phyloP scores from a whole-genome alignment of 1,140 invertebrate genomes.

The Bombus waltoni region DNA sequence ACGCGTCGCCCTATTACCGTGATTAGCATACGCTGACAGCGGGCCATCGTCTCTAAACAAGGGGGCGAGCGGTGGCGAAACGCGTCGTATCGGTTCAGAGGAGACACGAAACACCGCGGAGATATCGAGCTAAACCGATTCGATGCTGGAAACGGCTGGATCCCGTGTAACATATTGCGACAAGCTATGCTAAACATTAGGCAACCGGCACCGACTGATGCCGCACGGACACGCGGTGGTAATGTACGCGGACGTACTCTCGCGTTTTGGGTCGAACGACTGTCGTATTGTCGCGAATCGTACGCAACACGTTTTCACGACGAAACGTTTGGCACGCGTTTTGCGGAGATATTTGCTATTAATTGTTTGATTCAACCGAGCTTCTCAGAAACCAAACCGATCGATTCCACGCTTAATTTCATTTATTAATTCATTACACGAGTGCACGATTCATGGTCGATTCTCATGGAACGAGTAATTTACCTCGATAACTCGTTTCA shows the following conservation, averaged over 20 bases:
- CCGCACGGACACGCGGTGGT: constrained; percentile 53
- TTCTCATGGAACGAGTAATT: no score
- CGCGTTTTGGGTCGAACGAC: neutral
- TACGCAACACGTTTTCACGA: neutral
- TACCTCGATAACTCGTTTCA: no score
- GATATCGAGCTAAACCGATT: constrained; percentile 51
- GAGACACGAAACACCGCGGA: constrained; percentile 55
- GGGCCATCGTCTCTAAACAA: constrained; percentile 55
- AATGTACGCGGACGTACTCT: constrained; percentile 36
- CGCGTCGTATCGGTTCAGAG: constrained; percentile 23
- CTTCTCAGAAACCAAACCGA: no score
- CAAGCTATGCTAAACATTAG: constrained; percentile 76
- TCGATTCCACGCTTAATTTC: no score
- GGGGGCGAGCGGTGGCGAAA: neutral
- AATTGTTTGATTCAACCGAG: no score
- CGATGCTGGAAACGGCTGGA: constrained; percentile 53
- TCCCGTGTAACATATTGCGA: constrained; percentile 75
- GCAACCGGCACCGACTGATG: constrained; percentile 73
- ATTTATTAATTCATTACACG: no score
- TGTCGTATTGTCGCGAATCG: neutral
- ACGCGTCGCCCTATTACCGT: constrained; percentile 75
- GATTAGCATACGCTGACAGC: constrained; percentile 78
- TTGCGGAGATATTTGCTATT: neutral
- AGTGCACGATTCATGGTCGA: no score
- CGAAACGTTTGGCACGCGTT: neutral